Evolutionary conservation across 2,797 vertebrate species (phyloP), one percentile per base, ranked within the genome.

Genomic region (Vultur gryphus): DNA sequence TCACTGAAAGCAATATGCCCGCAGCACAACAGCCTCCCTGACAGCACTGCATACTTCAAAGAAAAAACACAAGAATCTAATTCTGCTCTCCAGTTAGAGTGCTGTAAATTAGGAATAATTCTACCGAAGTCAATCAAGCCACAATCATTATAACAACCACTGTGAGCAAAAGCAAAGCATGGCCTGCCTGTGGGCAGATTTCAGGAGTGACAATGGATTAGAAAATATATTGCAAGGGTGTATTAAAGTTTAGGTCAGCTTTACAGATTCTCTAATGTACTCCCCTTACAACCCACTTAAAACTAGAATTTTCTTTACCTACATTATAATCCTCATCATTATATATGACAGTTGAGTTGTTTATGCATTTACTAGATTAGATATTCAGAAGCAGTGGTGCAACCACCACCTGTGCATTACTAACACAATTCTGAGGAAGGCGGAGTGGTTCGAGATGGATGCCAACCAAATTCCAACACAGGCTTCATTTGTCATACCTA

Each of bases 1-100:
- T 78, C 94, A 51, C 90, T 92, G 94, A 95, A 77, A 96, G 92
- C 91, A 94, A 78, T n/a, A 64, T 79, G 94, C 94, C 92, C 94
- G 93, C 82, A 90, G 94, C 94, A 81, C 84, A 96, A 87, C 93
- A 94, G 92, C 83, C 85, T 97, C 96, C 89, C 85, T 7, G 54
- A 89, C 85, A 96, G 93, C 84, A 72, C 75, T 39, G 90, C 76
- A 8, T 23, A 81, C 94, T 92, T 96, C 95, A 93, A 90, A 96
- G 87, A 29, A 41, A 54, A 94, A 92, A 88, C 82, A 84, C 72
- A 54, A 62, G 87, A 79, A 78, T 55, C 94, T 95, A 64, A 72
- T 81, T 91, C 95, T 86, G 92, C 72, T 92, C 92, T 91, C 87
- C 92, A 93, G 72, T 91, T 70, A 79, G 54, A 95, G 76, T 35